Conservation (phyloP, 1,140 invertebrate genomes). For the Pogonomyrmex californicus region DNA sequence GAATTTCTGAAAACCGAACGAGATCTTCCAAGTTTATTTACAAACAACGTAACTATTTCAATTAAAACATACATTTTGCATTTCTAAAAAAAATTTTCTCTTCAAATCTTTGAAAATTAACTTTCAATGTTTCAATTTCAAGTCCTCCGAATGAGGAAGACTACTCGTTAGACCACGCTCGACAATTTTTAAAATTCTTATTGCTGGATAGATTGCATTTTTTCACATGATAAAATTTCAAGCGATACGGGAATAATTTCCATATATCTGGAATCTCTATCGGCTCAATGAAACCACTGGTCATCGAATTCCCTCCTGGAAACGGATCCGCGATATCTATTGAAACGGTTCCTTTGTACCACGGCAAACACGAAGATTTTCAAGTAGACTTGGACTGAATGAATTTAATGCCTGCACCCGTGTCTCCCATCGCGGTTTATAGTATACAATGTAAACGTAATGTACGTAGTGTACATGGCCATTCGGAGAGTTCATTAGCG, state of each 20-base stretch:
- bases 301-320: conserved; percentile 19
- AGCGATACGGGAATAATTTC: conserved; percentile 37
- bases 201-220: neutral
- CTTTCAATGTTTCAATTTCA: neutral
- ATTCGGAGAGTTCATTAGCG: conserved; percentile 34
- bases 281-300: conserved; percentile 5
- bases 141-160: neutral
- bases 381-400: conserved; percentile 9
- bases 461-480: neutral
- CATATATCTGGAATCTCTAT: conserved; percentile 37
- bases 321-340: conserved; percentile 7
- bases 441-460: conserved; percentile 27
- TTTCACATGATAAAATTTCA: neutral
- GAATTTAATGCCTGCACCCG: conserved; percentile 33
- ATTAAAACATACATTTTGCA: neutral
- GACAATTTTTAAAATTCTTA: neutral
- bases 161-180: neutral
- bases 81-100: no score
- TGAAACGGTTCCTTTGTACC: conserved; percentile 45
- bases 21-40: neutral
- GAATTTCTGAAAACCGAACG: neutral
- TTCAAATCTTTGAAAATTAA: neutral
- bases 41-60: neutral
- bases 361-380: conserved; percentile 44
- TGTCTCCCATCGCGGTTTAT: conserved; percentile 25